Percentiles rank a stretch among this genome's conserved stretches.
Evolutionary conservation across 1,140 invertebrate species (phyloP).

Genomic region (Riptortus pedestris): DNA sequence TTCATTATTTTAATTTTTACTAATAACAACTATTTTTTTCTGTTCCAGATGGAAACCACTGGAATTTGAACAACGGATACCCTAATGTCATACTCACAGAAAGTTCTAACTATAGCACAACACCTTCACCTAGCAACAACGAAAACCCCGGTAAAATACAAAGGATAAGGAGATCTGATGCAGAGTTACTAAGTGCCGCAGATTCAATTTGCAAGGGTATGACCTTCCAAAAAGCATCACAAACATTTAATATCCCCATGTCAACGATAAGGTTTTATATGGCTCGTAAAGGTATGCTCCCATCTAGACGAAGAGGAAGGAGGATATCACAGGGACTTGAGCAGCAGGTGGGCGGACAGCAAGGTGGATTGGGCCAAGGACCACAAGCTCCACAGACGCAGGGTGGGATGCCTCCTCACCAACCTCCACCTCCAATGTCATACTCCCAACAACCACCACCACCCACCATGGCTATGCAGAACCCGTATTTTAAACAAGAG

Average conservation of each 20-base stretch:
- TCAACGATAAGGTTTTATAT: constrained; percentile 76
- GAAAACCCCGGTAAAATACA: constrained; percentile 29
- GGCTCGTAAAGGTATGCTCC: constrained; percentile 67
- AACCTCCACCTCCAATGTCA: neutral
- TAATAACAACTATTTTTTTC: neutral
- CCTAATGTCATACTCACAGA: constrained; percentile 27
- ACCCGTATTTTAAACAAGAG: constrained; percentile 23
- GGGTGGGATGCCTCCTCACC: neutral
- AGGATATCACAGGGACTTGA: constrained; percentile 39
- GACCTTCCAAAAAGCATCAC: constrained; percentile 70
- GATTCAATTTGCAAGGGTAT: constrained; percentile 66
- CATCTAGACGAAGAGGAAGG: constrained; percentile 57
- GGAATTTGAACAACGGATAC: constrained; percentile 29
- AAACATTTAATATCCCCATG: constrained; percentile 72
- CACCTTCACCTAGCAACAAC: constrained; percentile 24
- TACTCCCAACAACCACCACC: constrained; percentile 16
- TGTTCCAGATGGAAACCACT: constrained; percentile 20
- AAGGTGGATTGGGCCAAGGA: neutral
- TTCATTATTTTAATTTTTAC: neutral
- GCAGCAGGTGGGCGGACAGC: constrained; percentile 30
- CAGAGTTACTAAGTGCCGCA: constrained; percentile 60
- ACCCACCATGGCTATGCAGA: constrained; percentile 16
- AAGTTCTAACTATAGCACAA: constrained; percentile 25
- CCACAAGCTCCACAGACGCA: neutral
- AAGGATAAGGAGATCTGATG: constrained; percentile 56